A percentile compares a stretch with the other conserved stretches of the same genome.
These are phyloP conservation scores for Dryobota labecula DNA, from an alignment of 2,888 invertebrate species.

Conservation along the genomic window DNA sequence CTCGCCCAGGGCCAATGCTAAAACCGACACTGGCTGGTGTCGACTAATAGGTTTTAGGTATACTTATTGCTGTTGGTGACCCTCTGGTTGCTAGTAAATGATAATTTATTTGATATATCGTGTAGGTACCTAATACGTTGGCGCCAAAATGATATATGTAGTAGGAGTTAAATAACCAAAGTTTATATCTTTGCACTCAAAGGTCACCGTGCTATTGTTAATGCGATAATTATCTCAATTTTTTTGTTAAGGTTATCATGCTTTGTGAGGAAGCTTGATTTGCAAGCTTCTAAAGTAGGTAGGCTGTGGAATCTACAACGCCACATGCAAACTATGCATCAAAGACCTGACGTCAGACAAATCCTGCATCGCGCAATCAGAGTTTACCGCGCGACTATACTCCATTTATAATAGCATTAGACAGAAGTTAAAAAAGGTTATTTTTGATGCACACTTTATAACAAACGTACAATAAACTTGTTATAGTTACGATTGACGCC, in stretches of 20 bases:
- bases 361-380: too few relatives aligned
- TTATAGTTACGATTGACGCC: too few relatives aligned
- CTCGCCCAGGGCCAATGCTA: too few relatives aligned
- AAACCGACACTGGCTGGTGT: too few relatives aligned
- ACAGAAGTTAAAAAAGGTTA: too few relatives aligned
- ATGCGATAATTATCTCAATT: neutral
- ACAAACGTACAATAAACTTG: too few relatives aligned
- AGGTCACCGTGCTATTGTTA: constrained; percentile 8
- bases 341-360: too few relatives aligned
- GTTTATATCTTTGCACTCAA: neutral
- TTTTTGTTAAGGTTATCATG: constrained; percentile 13
- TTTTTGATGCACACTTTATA: too few relatives aligned
- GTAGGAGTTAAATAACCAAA: neutral
- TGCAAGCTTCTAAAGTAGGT: neutral
- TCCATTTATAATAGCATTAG: too few relatives aligned
- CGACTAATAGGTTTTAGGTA: neutral
- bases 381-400: too few relatives aligned
- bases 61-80: neutral
- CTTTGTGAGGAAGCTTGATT: neutral
- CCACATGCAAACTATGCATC: too few relatives aligned
- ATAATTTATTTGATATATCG: neutral
- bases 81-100: neutral
- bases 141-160: constrained; percentile 1
- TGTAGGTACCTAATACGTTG: neutral
- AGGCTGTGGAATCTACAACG: too few relatives aligned